Conservation (phyloP, 2,113 vertebrate genomes). For the Sinocyclocheilus anshuiensis region DNA sequence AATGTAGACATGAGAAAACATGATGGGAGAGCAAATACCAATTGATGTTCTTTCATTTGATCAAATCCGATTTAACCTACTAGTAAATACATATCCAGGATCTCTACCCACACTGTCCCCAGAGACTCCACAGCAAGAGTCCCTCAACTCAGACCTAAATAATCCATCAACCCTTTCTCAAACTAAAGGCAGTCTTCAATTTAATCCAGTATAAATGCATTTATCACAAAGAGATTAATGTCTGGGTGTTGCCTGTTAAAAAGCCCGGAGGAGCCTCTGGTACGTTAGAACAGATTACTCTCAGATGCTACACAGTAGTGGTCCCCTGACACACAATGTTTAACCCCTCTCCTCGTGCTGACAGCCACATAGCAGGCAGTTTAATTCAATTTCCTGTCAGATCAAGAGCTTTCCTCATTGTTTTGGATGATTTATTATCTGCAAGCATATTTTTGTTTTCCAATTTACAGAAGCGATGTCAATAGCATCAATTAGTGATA, state of each 20-base stretch:
- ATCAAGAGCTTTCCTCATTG: constrained; percentile 79
- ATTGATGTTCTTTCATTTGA: not conserved
- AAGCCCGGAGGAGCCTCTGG: constrained; percentile 69
- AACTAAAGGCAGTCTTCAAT: constrained; percentile 77
- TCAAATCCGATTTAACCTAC: constrained; percentile 18
- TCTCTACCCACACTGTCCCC: constrained; percentile 54
- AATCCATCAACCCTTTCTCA: constrained; percentile 75
- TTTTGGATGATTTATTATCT: constrained; percentile 74
- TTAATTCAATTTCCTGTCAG: constrained; percentile 87
- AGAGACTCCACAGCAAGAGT: constrained; percentile 74
- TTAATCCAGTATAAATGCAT: constrained; percentile 79
- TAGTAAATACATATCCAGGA: constrained; percentile 4
- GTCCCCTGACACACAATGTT: constrained; percentile 81
- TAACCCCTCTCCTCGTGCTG: constrained; percentile 79
- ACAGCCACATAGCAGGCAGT: constrained; percentile 77
- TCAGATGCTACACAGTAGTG: constrained; percentile 71
- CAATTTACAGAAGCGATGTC: constrained; percentile 70
- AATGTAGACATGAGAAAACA: not conserved
- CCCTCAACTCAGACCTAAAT: constrained; percentile 68
- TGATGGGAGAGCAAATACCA: not conserved
- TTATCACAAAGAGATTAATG: constrained; percentile 72
- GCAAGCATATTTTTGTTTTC: constrained; percentile 73
- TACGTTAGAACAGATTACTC: constrained; percentile 72
- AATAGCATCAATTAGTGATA: constrained; percentile 51
- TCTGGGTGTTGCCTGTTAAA: constrained; percentile 65